Evolutionary conservation across 2,797 vertebrate species (phyloP), one percentile per base, ranked within the genome.

Genomic region (Pangasius macronema): DNA sequence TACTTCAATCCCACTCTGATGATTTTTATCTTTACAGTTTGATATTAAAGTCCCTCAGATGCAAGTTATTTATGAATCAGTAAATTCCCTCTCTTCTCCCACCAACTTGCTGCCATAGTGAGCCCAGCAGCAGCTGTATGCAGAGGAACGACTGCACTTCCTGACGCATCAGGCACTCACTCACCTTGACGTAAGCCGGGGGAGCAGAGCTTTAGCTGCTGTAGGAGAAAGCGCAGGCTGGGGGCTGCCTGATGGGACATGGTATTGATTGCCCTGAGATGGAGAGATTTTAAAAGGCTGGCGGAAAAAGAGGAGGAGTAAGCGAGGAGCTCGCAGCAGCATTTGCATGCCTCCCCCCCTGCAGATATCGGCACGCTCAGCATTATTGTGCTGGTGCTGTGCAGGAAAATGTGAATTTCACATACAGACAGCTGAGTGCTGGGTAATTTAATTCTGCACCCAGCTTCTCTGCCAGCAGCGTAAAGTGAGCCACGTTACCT

Each of bases 351-450:
- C 51, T 82, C 83, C 63, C 63, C 24, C 79, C 92, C 90, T 92
- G 91, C 93, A 93, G 93, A 95, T 95, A 96, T 95, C 93, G 94
- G 94, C 92, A 79, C 92, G 93, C 94, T 96, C 95, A 96, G 95
- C 96, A 96, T 51, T 93, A 95, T 95, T 95, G 94, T 92, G 92
- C 93, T 93, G 94, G 92, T 92, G 90, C 93, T 83, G 93, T 93
- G 94, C 93, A 93, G 94, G 94, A 95, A 95, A 95, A 95, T 93
- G 94, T 93, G 94, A 95, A 95, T 95, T 96, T 95, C 92, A 93
- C 91, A 79, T 83, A 89, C 92, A 95, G 95, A 95, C 89, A 95
- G 95, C 95, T 95, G 94, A 95, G 93, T 92, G 91, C 91, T 92
- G 93, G 93, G 95, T 96, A 96, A 96, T 96, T 95, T 91, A 95